Base-by-base conservation (phyloP, 2,888 invertebrate genomes). In the Phymatocera aterrima region DNA sequence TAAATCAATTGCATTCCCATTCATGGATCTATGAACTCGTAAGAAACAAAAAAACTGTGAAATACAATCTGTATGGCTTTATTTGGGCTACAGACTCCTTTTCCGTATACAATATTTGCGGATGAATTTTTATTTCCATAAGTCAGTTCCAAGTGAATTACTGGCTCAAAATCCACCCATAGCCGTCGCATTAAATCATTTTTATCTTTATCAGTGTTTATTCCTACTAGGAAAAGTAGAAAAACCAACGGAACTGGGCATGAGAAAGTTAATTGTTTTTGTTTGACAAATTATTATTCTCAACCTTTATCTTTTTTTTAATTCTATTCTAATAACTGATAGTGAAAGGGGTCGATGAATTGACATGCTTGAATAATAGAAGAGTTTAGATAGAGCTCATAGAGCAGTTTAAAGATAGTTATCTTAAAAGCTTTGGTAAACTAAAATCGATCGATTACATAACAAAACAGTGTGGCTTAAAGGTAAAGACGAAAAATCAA, bases 81-180 rank as follows among this genome's bases (percentile, higher is more conserved):
- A 54, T 54, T 54, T 12, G 54, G 54, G 54, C 51, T 51, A 18
- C 21, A 3, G 0, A 3, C 12, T 24, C 54, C 54, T 24, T 54
- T 24, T 10, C 12, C 24, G 24, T 51, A 21, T 24, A 24, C 12
- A 21, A 12, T 24, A 54, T 12, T 28, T 10, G 28, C 10, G 28
- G 31, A 43, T 77, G n/a, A 60, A 77, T 77, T 37, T 28, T 77
- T 31, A 60, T 68, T 68, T 68, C 28, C 3, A 68, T 68, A 40
- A 6, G 46, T 68, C 15, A 43, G 68, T 68, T 68, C 2, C 12
- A 46, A 68, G 21, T 24, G 31, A 64, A n/a, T 8, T 57, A 57
- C 28, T n/a, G 10, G 21, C 15, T 57, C 15, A 15, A 57, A 8
- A 34, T n/a, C 6, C 6, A 37, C 12, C 1, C 34, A 18, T n/a